Percentiles rank a stretch among this genome's conserved stretches.
Conservation (phyloP, 2,113 vertebrate genomes). For the Laterallus jamaicensis region DNA sequence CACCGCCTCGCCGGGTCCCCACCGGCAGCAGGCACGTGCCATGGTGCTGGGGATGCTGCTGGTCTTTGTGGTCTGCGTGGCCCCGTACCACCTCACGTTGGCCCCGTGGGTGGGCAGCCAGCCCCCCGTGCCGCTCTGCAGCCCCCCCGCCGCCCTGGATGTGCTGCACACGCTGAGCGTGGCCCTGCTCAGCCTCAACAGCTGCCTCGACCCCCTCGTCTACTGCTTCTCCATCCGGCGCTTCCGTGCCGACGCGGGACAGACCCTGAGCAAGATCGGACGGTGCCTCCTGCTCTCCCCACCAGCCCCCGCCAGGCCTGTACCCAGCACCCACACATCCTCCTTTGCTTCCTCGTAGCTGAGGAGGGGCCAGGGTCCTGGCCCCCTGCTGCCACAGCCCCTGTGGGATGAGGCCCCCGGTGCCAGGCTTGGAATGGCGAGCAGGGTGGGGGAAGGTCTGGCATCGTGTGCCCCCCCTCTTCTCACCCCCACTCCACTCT, state of each 20-base stretch:
- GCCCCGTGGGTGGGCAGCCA: slow-evolving; percentile 56
- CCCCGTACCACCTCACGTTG: slow-evolving; percentile 68
- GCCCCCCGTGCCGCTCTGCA: not conserved
- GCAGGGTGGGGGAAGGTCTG: not conserved
- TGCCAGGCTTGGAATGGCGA: not conserved
- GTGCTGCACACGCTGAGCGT: slow-evolving; percentile 60
- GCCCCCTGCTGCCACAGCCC: not conserved
- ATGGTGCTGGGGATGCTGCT: slow-evolving; percentile 71
- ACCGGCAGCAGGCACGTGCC: slow-evolving; percentile 46
- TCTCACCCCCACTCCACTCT: not conserved
- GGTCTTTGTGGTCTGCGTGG: slow-evolving; percentile 68
- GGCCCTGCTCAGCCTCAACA: slow-evolving; percentile 72
- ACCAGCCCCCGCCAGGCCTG: fast-evolving
- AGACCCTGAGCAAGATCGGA: not conserved
- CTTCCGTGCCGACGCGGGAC: slow-evolving; percentile 49
- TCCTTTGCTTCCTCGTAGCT: slow-evolving; percentile 40
- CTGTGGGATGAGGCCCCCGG: not conserved
- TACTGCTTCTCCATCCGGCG: slow-evolving; percentile 66
- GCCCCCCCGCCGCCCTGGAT: not conserved
- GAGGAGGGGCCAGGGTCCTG: not conserved
- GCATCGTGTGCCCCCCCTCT: not conserved
- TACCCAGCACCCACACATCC: not conserved
- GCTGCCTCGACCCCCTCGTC: slow-evolving; percentile 69
- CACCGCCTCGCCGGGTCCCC: not conserved
- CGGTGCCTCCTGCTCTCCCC: not conserved